Evolutionary conservation across 37 sponge, comb jelly and placozoan species (phyloP), one percentile per base, ranked within the genome.

Genomic region (Amphimedon queenslandica): DNA sequence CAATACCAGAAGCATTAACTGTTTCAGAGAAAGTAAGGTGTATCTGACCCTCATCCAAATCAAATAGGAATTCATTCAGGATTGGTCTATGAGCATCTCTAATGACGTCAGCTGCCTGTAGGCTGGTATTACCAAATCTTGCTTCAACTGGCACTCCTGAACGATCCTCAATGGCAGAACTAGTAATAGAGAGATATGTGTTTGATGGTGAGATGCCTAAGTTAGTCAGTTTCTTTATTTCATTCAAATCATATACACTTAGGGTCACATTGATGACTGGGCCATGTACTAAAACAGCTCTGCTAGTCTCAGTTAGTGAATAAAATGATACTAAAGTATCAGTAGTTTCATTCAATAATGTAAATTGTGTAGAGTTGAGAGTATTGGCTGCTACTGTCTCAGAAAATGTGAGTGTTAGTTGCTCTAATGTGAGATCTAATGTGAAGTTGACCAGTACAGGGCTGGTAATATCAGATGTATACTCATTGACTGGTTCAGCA

Each of bases 321-420:
- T 83, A 76, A 1, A 40, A 31, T 30, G 72, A 64, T 1, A 67
- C 35, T 1, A 55, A 18, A 1, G 68, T 56, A 25, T 65, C 63
- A 32, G 37, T 71, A 11, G 79, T 58, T 31, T 70, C 82, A 69
- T 88, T 88, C 56, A 79, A 80, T n/a, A 95, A 84, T 18, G 87
- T 83, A 23, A 95, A 58, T 1, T 84, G 74, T 40, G 89, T 95
- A 6, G 78, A 64, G 78, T 95, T 91, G 33, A 95, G 8, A 27
- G 86, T 74, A 21, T 43, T 70, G 35, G 25, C 82, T 74, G 87
- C 82, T 1, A 95, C 79, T 18, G 96, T 95, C 58, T 95, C 96
- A 67, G 88, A 82, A 64, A 95, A 91, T 29, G 79, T 74, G 29
- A 94, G 77, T 21, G 39, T 42, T 1, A 94, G 39, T 28, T 57